phyloP scores from a whole-genome alignment of 2,113 vertebrate genomes.

The Triplophysa siluroides region DNA sequence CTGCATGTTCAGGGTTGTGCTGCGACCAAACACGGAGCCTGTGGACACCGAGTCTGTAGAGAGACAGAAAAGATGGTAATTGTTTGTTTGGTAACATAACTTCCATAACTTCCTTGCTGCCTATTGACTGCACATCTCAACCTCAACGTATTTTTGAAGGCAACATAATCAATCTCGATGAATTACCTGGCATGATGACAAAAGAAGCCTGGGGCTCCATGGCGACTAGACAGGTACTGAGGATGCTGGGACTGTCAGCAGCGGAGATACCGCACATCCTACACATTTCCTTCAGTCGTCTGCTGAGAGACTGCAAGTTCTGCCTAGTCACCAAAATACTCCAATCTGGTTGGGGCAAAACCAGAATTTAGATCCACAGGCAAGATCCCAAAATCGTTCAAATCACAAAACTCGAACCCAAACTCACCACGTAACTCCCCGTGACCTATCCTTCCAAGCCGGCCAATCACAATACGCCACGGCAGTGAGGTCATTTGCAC shows the following conservation, averaged over 20 bases:
- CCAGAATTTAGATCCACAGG: neutral
- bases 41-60: constrained; percentile 84
- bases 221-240: constrained; percentile 95
- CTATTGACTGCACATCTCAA: neutral
- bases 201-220: constrained; percentile 98
- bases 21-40: constrained; percentile 94
- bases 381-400: neutral
- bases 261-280: constrained; percentile 97
- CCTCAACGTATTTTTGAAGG: too few relatives aligned
- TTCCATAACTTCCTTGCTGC: neutral
- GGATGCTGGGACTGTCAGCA: constrained; percentile 94
- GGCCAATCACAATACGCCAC: constrained; percentile 98
- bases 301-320: constrained; percentile 93
- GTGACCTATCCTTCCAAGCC: constrained; percentile 94
- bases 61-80: neutral
- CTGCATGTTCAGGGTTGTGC: constrained; percentile 96
- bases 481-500: constrained; percentile 98
- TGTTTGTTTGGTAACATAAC: neutral
- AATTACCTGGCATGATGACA: constrained; percentile 95
- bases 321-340: constrained; percentile 93
- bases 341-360: constrained; percentile 82
- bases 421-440: constrained; percentile 91
- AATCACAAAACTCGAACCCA: neutral
- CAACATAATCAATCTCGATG: neutral
- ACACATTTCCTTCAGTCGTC: constrained; percentile 96